Percentiles rank a stretch among this genome's conserved stretches.
Conservation (phyloP, 2,888 invertebrate genomes). For the Drosophila hawaiiensis region DNA sequence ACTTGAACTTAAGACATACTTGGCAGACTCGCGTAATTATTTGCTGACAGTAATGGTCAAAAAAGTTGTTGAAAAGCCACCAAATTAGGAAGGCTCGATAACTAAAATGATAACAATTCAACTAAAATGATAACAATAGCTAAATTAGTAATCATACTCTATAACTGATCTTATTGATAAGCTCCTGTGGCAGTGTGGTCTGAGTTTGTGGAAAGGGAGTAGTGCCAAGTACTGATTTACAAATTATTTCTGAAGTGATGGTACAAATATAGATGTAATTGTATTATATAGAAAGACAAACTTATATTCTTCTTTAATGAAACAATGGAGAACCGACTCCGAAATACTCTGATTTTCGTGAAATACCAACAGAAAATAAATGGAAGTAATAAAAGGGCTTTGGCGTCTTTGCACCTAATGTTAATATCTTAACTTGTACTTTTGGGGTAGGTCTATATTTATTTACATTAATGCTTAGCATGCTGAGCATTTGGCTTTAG, state of each 20-base stretch:
- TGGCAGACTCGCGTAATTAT: conserved; percentile 37
- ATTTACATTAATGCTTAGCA: conserved; percentile 20
- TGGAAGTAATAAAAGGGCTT: background rate
- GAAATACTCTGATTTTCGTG: background rate
- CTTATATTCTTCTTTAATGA: fast-evolving
- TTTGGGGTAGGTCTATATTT: conserved; percentile 58
- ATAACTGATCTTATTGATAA: conserved; percentile 7
- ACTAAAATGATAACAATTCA: conserved; percentile 27
- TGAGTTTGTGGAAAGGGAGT: background rate
- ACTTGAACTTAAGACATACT: conserved; percentile 48
- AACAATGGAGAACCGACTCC: background rate
- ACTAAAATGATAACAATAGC: conserved; percentile 4
- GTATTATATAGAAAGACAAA: background rate
- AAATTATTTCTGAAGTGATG: background rate
- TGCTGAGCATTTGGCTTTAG: conserved; percentile 18
- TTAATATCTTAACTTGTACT: conserved; percentile 14
- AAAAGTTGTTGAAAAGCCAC: conserved; percentile 12
- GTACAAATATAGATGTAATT: background rate
- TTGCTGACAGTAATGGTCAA: conserved; percentile 32
- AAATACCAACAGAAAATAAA: background rate
- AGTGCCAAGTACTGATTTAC: background rate
- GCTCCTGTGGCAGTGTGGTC: background rate
- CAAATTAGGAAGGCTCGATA: conserved; percentile 16
- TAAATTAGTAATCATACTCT: conserved; percentile 15
- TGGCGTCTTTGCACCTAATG: no score